Percentiles rank a stretch among this genome's conserved stretches.
phyloP scores from a whole-genome alignment of 1,140 invertebrate genomes.

The Bradysia coprophila region DNA sequence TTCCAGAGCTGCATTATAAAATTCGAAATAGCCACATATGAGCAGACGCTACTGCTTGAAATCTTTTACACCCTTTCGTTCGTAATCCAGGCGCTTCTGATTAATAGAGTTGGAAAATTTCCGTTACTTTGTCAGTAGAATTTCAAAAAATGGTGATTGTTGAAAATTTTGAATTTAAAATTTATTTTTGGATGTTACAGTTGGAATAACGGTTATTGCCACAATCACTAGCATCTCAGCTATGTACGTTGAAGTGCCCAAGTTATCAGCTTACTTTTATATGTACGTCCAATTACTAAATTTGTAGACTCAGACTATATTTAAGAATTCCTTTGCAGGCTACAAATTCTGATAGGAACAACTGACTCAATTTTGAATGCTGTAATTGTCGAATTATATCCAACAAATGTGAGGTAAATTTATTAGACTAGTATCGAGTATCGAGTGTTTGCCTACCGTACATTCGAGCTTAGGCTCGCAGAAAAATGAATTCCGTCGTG shows the following conservation, averaged over 20 bases:
- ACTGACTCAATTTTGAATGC: too few relatives aligned
- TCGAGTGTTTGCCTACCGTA: too few relatives aligned
- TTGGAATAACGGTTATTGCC: background rate
- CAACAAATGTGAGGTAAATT: too few relatives aligned
- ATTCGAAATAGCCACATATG: conserved; percentile 7
- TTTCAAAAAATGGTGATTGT: too few relatives aligned
- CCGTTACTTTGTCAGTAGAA: conserved; percentile 7
- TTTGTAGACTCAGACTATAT: too few relatives aligned
- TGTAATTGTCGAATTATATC: too few relatives aligned
- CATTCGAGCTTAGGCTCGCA: too few relatives aligned
- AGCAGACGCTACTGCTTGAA: conserved; percentile 8
- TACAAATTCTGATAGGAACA: too few relatives aligned
- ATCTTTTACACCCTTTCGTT: conserved; percentile 7
- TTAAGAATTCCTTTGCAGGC: too few relatives aligned
- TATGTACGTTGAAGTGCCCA: background rate
- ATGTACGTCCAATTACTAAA: background rate
- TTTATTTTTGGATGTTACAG: background rate
- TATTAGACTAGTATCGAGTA: too few relatives aligned
- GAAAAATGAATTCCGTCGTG: too few relatives aligned
- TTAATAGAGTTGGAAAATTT: conserved; percentile 7
- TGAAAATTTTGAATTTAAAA: too few relatives aligned
- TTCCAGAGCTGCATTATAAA: conserved; percentile 3
- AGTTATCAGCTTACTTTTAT: background rate
- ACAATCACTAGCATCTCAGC: background rate
- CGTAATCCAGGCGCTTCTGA: conserved; percentile 7